Base-by-base conservation (phyloP, 2,888 invertebrate species). In the Ochropacha duplaris region DNA sequence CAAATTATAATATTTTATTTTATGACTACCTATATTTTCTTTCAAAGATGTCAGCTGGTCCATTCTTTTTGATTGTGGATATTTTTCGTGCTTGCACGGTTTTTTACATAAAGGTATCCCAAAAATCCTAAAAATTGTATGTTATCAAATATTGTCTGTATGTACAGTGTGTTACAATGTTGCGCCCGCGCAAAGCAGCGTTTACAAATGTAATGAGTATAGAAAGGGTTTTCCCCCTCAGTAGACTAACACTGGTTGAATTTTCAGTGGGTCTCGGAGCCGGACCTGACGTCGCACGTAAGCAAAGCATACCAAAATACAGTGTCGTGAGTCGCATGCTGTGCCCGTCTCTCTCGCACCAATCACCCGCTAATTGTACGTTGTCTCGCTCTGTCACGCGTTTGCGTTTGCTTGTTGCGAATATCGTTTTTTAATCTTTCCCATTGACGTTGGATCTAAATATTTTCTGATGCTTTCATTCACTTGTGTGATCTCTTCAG, bases 181-280 rank as follows among this genome's bases (percentile, higher is more conserved):
- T 19, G 44, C 44, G 44, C 44, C 44, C 9, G 44, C 44, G 44
- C 19, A 44, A 2, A 14, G 61, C 61, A 57, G 52, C 36, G 6
- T 56, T 12, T 56, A 59, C 56, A 66, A 72, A 59, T 60, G 50
- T 54, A 31, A 39, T 50, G 50, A 64, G 61, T 55, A 34, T 16
- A 78, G 86, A 79, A 86, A 83, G 85, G 6, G n/a, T n/a, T n/a
- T n/a, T n/a, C n/a, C n/a, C n/a, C 78, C 76, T 56, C 62, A 72
- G 86, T 90, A 88, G 87, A 90, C 87, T 91, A 91, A 91, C 90
- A 79, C 72, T 70, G 81, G 84, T 91, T 88, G 83, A 84, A 82
- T 87, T 92, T 92, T 87, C 92, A 92, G 92, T 92, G 91, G 88
- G 85, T 83, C 80, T 92, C 92, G 85, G 91, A 90, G 79, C 90